Evolutionary conservation across 2,797 vertebrate species (phyloP), one percentile per base, ranked within the genome.

Genomic region (Lindbergichthys nudifrons): DNA sequence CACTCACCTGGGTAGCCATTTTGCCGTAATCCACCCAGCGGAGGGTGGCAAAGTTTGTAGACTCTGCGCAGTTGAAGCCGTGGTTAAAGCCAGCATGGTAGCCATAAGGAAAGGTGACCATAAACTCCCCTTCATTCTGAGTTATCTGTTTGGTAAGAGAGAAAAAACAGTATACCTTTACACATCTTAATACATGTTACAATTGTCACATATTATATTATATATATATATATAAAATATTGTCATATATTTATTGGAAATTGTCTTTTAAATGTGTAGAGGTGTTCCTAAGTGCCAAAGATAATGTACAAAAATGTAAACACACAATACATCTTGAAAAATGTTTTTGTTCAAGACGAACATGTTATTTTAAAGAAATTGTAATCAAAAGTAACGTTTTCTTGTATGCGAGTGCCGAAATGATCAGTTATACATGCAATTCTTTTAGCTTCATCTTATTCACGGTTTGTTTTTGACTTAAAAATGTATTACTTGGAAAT

Each of bases 71-170:
- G 93, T 99, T 99, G 95, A 99, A 99, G 47, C 98, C 98, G 0
- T 99, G 98, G 51, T 99, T 99, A 92, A 99, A 99, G 47, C 98
- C 98, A 0, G 98, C 98, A 0, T 99, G 98, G 91, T 99, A 99
- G 42, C 98, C 98, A 0, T 99, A 99, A 1, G 98, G 98, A 70
- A 99, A 99, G 0, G 98, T 99, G 75, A 99, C 84, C 97, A 99
- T 99, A n/a, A 99, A 99, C 87, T 99, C 98, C 0, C 98, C 98
- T 0, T 97, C 97, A 26, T 98, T 96, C 86, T 99, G 98, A 3
- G 98, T 99, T 84, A 99, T 95, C 98, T 99, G 92, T 4, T 82
- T 21, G 80, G 0, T 76, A 0, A 73, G 43, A 59, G 5, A 5
- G 2, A 12, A 0, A 57, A 6, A 42, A 26, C 0, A 36, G 5